Conservation (phyloP, 2,113 vertebrate species). For the Plecturocebus donacophilus region DNA sequence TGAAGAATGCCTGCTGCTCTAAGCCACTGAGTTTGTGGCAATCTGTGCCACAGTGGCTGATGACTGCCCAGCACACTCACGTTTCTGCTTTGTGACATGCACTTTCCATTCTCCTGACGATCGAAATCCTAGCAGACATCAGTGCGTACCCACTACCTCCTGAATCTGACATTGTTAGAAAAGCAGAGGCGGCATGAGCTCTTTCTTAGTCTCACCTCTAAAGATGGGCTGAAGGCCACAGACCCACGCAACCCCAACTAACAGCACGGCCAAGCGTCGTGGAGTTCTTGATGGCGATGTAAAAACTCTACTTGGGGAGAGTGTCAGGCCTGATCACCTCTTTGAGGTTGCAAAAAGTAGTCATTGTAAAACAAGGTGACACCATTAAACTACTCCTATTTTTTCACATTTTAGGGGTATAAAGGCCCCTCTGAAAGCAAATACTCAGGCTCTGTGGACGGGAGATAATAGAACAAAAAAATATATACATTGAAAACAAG, state of each 20-base stretch:
- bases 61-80: rapidly evolving
- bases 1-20: rapidly evolving
- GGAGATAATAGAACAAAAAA: not conserved
- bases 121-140: not conserved
- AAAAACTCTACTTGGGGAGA: rapidly evolving
- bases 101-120: too few species aligned
- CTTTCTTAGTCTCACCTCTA: not conserved
- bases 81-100: not conserved
- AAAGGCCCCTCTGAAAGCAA: not conserved
- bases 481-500: rapidly evolving
- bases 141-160: not conserved
- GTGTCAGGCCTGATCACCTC: too few species aligned
- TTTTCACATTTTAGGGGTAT: not conserved
- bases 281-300: rapidly evolving
- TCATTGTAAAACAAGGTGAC: not conserved
- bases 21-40: rapidly evolving
- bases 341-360: not conserved
- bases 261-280: rapidly evolving
- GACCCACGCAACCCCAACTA: not conserved
- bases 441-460: not conserved
- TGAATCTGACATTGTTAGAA: not conserved
- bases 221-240: too few species aligned
- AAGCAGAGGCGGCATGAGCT: rapidly evolving
- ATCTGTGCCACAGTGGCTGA: rapidly evolving
- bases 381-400: not conserved